Percentiles rank a stretch among this genome's conserved stretches.
Conservation (phyloP, 1,140 invertebrate species). For the Bombus polaris region DNA sequence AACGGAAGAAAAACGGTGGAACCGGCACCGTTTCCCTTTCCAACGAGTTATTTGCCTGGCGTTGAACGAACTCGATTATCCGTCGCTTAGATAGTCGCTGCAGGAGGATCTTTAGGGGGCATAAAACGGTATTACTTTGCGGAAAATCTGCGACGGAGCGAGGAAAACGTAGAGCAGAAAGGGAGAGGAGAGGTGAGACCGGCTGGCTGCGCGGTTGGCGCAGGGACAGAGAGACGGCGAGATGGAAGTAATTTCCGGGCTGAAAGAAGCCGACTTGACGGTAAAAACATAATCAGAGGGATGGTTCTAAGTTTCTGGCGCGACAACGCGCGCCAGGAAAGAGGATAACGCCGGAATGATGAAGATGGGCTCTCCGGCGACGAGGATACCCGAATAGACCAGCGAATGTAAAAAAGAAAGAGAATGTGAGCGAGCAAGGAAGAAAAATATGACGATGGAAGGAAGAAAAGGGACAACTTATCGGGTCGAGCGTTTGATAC, state of each 20-base stretch:
- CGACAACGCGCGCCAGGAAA: neutral
- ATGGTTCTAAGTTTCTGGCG: conserved; percentile 61
- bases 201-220: neutral
- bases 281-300: conserved; percentile 72
- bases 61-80: conserved; percentile 65
- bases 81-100: conserved; percentile 57
- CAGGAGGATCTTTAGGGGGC: conserved; percentile 52
- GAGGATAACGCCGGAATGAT: conserved; percentile 11
- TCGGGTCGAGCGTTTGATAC: conserved; percentile 39
- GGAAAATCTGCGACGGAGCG: conserved; percentile 53
- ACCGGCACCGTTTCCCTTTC: neutral
- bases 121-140: conserved; percentile 65
- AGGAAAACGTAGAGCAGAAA: conserved; percentile 9
- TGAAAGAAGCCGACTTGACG: conserved; percentile 68
- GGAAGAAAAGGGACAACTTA: conserved; percentile 24
- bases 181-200: neutral
- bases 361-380: neutral
- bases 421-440: no score
- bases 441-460: neutral
- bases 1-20: neutral
- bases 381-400: neutral
- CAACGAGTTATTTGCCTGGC: conserved; percentile 53
- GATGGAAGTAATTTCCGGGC: conserved; percentile 69
- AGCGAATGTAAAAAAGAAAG: neutral
- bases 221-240: neutral